These are phyloP conservation scores for Cathartes aura DNA, from an alignment of 2,113 vertebrate species.

Conservation along the genomic window DNA sequence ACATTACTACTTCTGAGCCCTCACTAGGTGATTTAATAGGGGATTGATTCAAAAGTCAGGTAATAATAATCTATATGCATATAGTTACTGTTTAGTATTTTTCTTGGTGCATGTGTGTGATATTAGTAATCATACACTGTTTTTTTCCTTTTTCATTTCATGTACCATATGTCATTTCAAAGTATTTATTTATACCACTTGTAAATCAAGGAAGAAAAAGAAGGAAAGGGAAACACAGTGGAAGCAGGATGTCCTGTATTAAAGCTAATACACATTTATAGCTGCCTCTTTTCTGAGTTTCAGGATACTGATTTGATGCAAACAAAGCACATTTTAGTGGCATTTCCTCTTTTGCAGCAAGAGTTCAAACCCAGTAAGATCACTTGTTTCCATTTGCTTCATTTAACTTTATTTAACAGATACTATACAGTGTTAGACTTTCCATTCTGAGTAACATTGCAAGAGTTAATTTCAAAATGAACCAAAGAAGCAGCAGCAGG, in stretches of 20 bases:
- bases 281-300: background rate
- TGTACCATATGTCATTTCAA: background rate
- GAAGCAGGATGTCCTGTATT: slow-evolving; percentile 43
- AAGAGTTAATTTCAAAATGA: background rate
- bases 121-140: background rate
- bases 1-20: background rate
- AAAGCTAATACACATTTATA: slow-evolving; percentile 43
- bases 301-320: background rate
- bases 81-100: background rate
- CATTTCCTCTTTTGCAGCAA: slow-evolving; percentile 2
- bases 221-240: background rate
- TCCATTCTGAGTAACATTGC: background rate
- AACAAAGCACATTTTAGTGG: background rate
- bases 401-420: background rate
- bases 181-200: slow-evolving; percentile 11
- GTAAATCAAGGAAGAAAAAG: slow-evolving; percentile 24
- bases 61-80: background rate
- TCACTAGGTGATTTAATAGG: background rate
- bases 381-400: background rate
- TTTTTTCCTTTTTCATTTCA: background rate
- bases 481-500: background rate
- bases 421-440: background rate
- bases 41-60: background rate
- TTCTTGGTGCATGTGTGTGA: background rate
- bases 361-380: background rate